Conservation (phyloP, 2,888 invertebrate species). For the Zaprionus obscuricornis region DNA sequence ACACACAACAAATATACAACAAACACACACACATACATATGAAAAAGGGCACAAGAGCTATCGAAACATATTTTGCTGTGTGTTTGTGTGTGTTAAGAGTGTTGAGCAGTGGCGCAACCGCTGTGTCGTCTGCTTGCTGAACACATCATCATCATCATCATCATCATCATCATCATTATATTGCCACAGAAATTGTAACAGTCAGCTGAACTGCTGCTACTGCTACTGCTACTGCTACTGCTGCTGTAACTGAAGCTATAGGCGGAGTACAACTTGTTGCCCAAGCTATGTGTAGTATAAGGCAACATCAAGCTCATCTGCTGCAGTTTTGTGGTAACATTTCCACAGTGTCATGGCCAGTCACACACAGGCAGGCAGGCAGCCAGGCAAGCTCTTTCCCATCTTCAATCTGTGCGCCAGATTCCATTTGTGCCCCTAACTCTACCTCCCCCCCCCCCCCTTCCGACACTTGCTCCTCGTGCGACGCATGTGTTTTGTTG, state of each 20-base stretch:
- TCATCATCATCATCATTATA: too few species aligned
- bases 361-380: too few species aligned
- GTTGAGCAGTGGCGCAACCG: conserved; percentile 2
- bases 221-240: not conserved
- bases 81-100: conserved; percentile 1
- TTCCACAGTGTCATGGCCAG: too few species aligned
- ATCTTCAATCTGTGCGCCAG: too few species aligned
- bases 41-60: conserved; percentile 20
- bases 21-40: not conserved
- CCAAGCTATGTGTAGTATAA: too few species aligned
- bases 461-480: not conserved
- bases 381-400: too few species aligned
- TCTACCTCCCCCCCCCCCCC: not conserved
- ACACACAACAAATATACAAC: conserved; percentile 12
- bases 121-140: not conserved
- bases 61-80: too few species aligned
- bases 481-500: too few species aligned
- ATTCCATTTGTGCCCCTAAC: not conserved
- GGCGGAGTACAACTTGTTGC: conserved; percentile 56
- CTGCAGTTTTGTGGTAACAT: conserved; percentile 37
- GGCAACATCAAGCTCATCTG: conserved; percentile 1
- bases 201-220: not conserved
- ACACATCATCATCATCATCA: too few species aligned
- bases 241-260: not conserved
- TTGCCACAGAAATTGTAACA: conserved; percentile 45